Evolutionary conservation across 2,797 vertebrate species (phyloP), one percentile per base, ranked within the genome.

Genomic region (Phataginus tricuspis): DNA sequence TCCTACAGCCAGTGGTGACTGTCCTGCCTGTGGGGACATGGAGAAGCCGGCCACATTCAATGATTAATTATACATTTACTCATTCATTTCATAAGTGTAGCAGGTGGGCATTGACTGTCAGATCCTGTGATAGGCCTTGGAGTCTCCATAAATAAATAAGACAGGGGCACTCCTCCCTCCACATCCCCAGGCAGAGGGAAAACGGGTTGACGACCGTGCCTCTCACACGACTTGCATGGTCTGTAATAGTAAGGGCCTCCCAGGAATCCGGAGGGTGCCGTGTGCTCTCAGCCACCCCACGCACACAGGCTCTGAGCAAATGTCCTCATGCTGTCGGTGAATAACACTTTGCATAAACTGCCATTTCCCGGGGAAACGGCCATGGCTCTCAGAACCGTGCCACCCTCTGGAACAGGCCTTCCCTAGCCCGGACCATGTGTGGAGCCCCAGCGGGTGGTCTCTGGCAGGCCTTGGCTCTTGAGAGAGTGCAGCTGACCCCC

Each of bases 121-220:
- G 64, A 34, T 14, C 19, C 68, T 53, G 49, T 18, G 27, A 0
- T 2, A 14, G 13, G 49, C 18, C 39, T 59, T 2, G 7, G 7
- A 2, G 23, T 27, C 34, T 68, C 59, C 18, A 27, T 6, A 49
- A 39, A 34, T 18, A 59, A 57, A 19, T 2, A n/a, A 75, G 49
- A 25, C 18, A 2, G 1, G 27, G 55, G 31, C 31, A 16, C 31
- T 4, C 11, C 13, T 16, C 15, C 31, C 80, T 51, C 7, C 1
- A 37, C 23, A 29, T 21, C 61, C 4, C 31, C 75, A 34, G 53
- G 25, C 15, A 31, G 45, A 34, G 19, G 13, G 23, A 34, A 31
- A 74, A 13, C 0, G 23, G 37, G 27, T 53, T 2, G 1, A 0
- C 5, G 6, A 37, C 4, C 19, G 7, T 0, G 0, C 16, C 19